Base-by-base conservation (phyloP, 2,113 vertebrate genomes). In the Odobenus rosmarus region DNA sequence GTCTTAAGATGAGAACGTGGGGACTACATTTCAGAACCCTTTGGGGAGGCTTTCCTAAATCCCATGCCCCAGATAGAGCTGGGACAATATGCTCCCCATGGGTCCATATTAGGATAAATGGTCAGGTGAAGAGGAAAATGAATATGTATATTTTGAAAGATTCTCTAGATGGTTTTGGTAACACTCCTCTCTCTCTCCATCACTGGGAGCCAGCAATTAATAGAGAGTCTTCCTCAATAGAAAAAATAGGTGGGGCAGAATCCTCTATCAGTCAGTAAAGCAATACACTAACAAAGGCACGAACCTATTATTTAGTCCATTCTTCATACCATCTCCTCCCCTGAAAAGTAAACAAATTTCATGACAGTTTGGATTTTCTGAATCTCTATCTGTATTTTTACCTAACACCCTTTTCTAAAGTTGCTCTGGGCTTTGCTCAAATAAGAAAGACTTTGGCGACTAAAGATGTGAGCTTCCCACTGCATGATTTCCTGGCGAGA, bases 381-480 rank as follows among this genome's bases (percentile, higher is more conserved):
- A 64, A 61, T 88, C 46, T 13, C 67, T 42, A 1, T 86, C 83
- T 33, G 18, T 87, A 67, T 79, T 64, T 77, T 72, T 12, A 72
- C 13, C 39, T 76, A 79, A 61, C 5, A 61, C 33, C 8, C 4
- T 36, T 67, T n/a, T 36, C 36, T 69, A 19, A 69, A 69, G 76
- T 62, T 90, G 18, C 51, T 85, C 16, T 84, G 59, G 36, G n/a
- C 59, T 95, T 92, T 90, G 76, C 80, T 96, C 94, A 96, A 42
- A n/a, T 7, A 88, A 51, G 74, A 87, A 81, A 74, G 71, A 19
- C 49, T 9, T 77, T 59, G 7, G 42, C 1, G 0, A 11, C 36
- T 74, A 26, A 90, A 71, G 9, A 51, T 9, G 1, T 0, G 1
- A 46, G 21, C 31, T 94, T 94, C 39, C 59, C 11, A 19, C 42